Conservation (phyloP, 2,888 invertebrate species). For the Andrena flavipes region DNA sequence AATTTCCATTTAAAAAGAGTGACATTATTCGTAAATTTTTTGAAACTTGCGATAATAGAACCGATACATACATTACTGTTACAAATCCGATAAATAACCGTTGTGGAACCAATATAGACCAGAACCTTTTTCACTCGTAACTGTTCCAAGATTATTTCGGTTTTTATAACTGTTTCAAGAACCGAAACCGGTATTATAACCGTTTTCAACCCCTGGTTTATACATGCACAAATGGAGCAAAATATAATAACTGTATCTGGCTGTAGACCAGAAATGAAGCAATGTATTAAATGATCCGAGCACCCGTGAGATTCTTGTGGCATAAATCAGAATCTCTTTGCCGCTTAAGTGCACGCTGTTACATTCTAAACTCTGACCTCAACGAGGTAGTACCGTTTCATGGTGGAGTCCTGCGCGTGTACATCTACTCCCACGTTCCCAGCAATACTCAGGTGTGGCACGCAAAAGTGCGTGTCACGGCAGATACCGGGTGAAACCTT, state of each 20-base stretch:
- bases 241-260: not conserved
- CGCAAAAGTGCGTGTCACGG: conserved; percentile 71
- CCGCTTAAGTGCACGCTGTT: conserved; percentile 14
- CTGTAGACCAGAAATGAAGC: conserved; percentile 1
- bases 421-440: conserved; percentile 33
- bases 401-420: conserved; percentile 21
- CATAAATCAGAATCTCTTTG: conserved; percentile 38
- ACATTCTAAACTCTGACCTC: conserved; percentile 32
- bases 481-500: conserved; percentile 64
- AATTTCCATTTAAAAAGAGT: no score
- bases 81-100: no score
- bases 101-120: no score
- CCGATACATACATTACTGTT: no score
- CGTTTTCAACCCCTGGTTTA: no score
- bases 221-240: not conserved
- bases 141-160: not conserved
- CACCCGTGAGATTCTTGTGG: conserved; percentile 9
- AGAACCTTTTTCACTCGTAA: not conserved
- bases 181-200: no score
- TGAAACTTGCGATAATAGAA: no score
- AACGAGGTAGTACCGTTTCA: conserved; percentile 48
- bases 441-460: conserved; percentile 67
- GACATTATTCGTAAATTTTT: no score
- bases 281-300: conserved; percentile 28
- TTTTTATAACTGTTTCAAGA: not conserved